Percentiles rank a stretch among this genome's conserved stretches.
Evolutionary conservation across 2,888 invertebrate genomes (phyloP).

Genomic region (Drosophila nr. medialis): DNA sequence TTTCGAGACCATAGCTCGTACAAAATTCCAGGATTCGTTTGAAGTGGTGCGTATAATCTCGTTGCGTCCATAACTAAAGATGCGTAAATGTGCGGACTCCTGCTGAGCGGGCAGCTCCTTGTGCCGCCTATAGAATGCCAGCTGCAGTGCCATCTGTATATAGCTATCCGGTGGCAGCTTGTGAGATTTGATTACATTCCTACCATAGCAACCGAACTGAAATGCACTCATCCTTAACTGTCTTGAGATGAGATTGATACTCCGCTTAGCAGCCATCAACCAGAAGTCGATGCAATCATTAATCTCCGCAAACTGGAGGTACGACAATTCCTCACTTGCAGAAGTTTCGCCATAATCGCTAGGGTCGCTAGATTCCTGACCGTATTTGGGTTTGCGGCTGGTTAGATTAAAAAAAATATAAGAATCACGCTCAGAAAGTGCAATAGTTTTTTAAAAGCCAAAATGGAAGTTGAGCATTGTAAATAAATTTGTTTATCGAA

Average conservation of each 20-base stretch:
- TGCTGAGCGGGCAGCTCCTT: conserved; percentile 92
- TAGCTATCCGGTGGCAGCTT: conserved; percentile 97
- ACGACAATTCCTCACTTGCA: conserved; percentile 63
- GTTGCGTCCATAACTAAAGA: conserved; percentile 94
- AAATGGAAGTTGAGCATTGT: background rate
- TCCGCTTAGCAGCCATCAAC: conserved; percentile 87
- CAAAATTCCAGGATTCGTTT: conserved; percentile 91
- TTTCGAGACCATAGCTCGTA: conserved; percentile 88
- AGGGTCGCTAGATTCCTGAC: conserved; percentile 7
- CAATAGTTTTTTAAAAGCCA: background rate
- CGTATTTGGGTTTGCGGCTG: conserved; percentile 33
- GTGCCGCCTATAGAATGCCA: conserved; percentile 92
- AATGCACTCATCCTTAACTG: conserved; percentile 93
- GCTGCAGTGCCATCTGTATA: conserved; percentile 97
- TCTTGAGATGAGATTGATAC: conserved; percentile 89
- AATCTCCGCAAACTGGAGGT: conserved; percentile 84
- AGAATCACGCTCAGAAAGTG: background rate
- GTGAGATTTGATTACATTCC: conserved; percentile 93
- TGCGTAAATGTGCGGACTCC: conserved; percentile 95
- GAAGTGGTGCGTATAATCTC: conserved; percentile 97
- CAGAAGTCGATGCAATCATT: conserved; percentile 86
- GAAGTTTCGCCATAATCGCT: background rate
- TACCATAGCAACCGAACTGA: conserved; percentile 92
- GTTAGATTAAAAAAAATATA: background rate
- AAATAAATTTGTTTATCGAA: background rate